These are phyloP conservation scores for Acrocephalus scirpaceus DNA, from an alignment of 2,797 vertebrate genomes.

Conservation along the genomic window DNA sequence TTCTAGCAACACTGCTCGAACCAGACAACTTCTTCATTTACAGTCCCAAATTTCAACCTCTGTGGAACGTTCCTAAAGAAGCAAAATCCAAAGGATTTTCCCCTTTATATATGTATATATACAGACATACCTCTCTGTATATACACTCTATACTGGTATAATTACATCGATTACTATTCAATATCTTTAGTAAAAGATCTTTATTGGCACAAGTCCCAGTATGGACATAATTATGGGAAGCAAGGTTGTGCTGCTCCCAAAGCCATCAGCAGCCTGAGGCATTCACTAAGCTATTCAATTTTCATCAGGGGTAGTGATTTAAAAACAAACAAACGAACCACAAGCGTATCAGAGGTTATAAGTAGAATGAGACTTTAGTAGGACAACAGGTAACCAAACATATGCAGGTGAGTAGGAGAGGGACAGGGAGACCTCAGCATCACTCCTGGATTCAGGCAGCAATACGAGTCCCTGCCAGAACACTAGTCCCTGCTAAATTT, in stretches of 20 bases:
- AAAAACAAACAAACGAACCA: background rate
- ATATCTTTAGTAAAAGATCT: background rate
- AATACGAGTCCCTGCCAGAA: background rate
- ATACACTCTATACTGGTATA: background rate
- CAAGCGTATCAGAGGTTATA: background rate
- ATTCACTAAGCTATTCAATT: background rate
- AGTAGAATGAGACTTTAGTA: background rate
- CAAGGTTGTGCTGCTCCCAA: background rate
- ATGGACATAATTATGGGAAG: background rate
- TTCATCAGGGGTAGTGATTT: background rate
- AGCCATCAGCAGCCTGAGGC: background rate
- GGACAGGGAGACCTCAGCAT: background rate
- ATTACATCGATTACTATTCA: background rate
- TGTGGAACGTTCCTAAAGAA: background rate
- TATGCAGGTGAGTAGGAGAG: background rate
- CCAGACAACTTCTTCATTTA: rapidly evolving
- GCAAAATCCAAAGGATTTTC: background rate
- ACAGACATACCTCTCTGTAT: rapidly evolving
- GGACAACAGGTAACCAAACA: background rate
- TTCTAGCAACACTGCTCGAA: background rate
- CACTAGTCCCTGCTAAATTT: background rate
- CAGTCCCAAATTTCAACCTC: background rate
- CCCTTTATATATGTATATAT: background rate
- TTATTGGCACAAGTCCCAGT: background rate
- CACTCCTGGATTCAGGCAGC: background rate